These are phyloP conservation scores for Zaprionus davidi DNA, from an alignment of 1,140 invertebrate species.

Conservation along the genomic window DNA sequence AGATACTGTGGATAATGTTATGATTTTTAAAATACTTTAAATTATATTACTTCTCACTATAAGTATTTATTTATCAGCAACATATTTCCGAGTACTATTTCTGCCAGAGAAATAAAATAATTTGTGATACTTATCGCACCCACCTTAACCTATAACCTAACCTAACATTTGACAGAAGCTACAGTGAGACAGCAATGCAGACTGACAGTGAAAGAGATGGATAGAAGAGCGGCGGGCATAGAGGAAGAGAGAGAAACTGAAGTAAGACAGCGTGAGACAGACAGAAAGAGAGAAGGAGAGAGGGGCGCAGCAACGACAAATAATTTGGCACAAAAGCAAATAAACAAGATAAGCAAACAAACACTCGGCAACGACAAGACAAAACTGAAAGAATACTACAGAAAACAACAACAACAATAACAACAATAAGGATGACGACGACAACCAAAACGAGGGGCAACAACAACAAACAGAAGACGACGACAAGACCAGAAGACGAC, in stretches of 20 bases:
- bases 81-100: neutral
- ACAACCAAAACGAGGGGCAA: constrained; percentile 10
- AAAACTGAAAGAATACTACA: constrained; percentile 29
- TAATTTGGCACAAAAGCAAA: constrained; percentile 69
- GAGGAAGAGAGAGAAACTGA: neutral
- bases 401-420: constrained; percentile 14
- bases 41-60: no score
- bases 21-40: no score
- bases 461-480: constrained; percentile 28
- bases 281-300: neutral
- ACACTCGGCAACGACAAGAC: constrained; percentile 30
- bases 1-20: no score
- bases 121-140: neutral
- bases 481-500: constrained; percentile 23
- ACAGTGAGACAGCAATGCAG: constrained; percentile 35
- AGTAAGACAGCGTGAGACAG: neutral
- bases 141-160: constrained; percentile 8
- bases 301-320: constrained; percentile 52
- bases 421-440: constrained; percentile 12
- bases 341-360: constrained; percentile 63
- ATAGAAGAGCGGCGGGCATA: neutral
- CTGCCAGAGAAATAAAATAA: neutral
- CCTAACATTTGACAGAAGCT: neutral
- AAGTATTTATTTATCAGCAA: no score
- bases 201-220: constrained; percentile 43